A percentile compares a stretch with the other conserved stretches of the same genome.
phyloP scores from a whole-genome alignment of 1,140 invertebrate genomes.

The Anastatus disparis region DNA sequence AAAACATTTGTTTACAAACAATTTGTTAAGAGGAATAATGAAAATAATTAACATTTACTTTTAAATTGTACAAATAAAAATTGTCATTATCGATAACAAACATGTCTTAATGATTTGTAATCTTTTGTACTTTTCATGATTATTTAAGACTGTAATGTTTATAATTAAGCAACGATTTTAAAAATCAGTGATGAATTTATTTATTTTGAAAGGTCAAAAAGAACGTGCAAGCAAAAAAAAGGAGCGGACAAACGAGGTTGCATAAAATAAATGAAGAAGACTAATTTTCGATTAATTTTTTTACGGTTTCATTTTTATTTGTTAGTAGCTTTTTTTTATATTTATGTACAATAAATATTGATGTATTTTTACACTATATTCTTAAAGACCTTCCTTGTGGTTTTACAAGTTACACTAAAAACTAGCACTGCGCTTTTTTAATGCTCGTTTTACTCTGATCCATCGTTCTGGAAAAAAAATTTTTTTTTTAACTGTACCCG shows the following conservation, averaged over 20 bases:
- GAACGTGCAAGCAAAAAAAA: constrained; percentile 14
- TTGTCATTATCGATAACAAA: no score
- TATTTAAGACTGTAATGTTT: no score
- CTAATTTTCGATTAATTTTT: constrained; percentile 42
- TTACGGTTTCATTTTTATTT: constrained; percentile 64
- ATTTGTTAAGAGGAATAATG: neutral
- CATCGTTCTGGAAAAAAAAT: constrained; percentile 49
- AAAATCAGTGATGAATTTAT: no score
- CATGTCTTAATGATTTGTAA: no score
- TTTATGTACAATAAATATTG: constrained; percentile 69
- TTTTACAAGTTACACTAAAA: constrained; percentile 59
- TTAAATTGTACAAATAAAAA: no score
- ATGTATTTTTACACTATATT: constrained; percentile 65
- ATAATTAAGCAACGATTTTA: no score
- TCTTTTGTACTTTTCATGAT: neutral
- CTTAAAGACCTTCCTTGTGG: constrained; percentile 58
- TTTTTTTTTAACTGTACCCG: constrained; percentile 52
- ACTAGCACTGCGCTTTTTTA: constrained; percentile 52
- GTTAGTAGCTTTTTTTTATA: constrained; percentile 66
- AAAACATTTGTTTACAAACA: neutral
- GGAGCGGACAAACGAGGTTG: constrained; percentile 3
- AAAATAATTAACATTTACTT: neutral
- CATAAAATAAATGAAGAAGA: constrained; percentile 37
- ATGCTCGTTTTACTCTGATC: constrained; percentile 49
- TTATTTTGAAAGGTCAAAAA: constrained; percentile 29